Conservation (phyloP, 2,888 invertebrate species). For the Ichneumoninae sp. region DNA sequence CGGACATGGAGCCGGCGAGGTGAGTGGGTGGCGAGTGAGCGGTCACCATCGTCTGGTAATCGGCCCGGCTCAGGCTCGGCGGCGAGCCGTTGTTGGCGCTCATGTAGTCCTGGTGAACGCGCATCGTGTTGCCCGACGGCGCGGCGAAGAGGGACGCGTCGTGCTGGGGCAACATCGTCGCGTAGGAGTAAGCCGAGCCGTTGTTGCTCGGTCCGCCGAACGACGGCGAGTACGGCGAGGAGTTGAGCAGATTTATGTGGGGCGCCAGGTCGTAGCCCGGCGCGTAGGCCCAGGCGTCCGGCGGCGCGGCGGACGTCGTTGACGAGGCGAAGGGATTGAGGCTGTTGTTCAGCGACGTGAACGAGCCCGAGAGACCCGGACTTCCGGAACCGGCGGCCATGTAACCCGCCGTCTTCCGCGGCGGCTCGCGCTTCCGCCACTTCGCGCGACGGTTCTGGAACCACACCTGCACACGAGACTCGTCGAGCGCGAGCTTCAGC, state of each 20-base stretch:
- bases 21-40: conserved; percentile 80
- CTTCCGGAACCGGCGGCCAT: conserved; percentile 83
- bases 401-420: conserved; percentile 91
- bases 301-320: conserved; percentile 86
- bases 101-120: conserved; percentile 89
- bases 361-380: conserved; percentile 80
- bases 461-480: conserved; percentile 92
- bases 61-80: conserved; percentile 84
- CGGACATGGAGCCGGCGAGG: conserved; percentile 78
- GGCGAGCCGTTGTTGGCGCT: conserved; percentile 88
- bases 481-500: conserved; percentile 94
- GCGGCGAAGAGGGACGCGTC: conserved; percentile 90
- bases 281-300: conserved; percentile 93
- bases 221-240: conserved; percentile 89
- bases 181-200: conserved; percentile 81
- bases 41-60: conserved; percentile 82
- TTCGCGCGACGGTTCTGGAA: conserved; percentile 96
- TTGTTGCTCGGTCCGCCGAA: conserved; percentile 79
- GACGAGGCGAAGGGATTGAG: conserved; percentile 87
- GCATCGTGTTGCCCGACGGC: conserved; percentile 84
- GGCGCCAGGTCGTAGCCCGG: conserved; percentile 92
- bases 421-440: conserved; percentile 97
- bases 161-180: conserved; percentile 89
- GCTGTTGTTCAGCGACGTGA: conserved; percentile 87
- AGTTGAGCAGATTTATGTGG: conserved; percentile 90